phyloP scores from a whole-genome alignment of 2,888 invertebrate species.

The Catonia carolina region DNA sequence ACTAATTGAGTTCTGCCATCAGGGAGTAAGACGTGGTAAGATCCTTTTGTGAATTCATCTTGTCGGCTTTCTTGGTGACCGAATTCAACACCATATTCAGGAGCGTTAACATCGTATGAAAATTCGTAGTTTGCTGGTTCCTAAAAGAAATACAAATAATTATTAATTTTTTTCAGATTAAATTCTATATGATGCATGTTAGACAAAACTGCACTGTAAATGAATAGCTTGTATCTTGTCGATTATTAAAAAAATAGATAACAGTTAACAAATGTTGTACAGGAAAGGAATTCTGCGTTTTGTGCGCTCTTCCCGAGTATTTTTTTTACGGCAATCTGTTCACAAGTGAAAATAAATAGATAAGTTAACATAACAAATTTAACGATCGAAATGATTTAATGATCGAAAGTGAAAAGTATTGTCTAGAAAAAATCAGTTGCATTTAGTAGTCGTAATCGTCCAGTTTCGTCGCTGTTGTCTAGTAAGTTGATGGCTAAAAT shows the following conservation, averaged over 20 bases:
- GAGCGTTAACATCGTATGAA: constrained; percentile 77
- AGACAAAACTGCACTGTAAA: neutral
- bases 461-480: too few species aligned
- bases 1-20: constrained; percentile 83
- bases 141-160: constrained; percentile 45
- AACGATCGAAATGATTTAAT: too few species aligned
- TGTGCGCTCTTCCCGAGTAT: too few species aligned
- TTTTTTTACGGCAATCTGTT: too few species aligned
- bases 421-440: too few species aligned
- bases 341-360: too few species aligned
- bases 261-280: neutral
- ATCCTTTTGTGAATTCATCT: constrained; percentile 73
- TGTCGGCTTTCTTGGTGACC: constrained; percentile 78
- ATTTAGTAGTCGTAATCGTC: too few species aligned
- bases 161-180: too few species aligned
- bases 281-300: too few species aligned
- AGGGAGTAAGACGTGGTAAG: constrained; percentile 78
- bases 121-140: constrained; percentile 82
- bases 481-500: too few species aligned
- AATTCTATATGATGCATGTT: neutral
- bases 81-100: constrained; percentile 69
- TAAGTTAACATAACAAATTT: too few species aligned
- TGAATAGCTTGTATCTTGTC: neutral
- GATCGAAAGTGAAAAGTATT: too few species aligned
- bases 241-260: neutral